Conservation (phyloP, 2,797 vertebrate species). For the Rhabdophis nuchalis region DNA sequence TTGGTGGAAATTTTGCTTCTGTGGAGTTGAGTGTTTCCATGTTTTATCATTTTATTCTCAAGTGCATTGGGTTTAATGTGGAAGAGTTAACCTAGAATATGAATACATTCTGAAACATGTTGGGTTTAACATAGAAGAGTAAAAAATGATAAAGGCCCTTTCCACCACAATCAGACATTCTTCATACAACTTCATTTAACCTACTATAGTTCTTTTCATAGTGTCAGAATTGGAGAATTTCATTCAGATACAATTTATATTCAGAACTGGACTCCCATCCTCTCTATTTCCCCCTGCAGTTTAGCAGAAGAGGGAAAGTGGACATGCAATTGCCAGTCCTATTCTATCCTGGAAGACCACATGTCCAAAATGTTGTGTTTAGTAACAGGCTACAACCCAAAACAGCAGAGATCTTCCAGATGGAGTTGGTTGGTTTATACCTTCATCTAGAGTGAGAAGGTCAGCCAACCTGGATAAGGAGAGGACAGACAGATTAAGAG, state of each 20-base stretch:
- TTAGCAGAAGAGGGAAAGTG: neutral
- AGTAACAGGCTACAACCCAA: neutral
- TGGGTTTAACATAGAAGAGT: neutral
- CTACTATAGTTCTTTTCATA: neutral
- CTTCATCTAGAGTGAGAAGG: too few relatives aligned
- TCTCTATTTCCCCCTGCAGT: neutral
- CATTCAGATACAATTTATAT: neutral
- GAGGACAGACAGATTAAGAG: too few relatives aligned
- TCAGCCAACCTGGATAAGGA: too few relatives aligned
- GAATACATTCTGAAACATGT: neutral
- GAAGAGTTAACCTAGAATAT: neutral
- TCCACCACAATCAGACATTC: neutral
- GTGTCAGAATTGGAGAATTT: neutral
- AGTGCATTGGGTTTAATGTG: neutral
- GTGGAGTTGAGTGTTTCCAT: neutral
- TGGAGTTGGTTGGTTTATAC: too few relatives aligned
- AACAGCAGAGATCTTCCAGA: too few relatives aligned
- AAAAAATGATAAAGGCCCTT: neutral
- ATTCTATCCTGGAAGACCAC: neutral
- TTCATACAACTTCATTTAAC: neutral
- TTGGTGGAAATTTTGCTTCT: neutral
- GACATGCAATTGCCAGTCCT: neutral
- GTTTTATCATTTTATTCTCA: neutral
- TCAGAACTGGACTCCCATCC: neutral
- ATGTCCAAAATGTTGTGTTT: neutral